A percentile compares a stretch with the other conserved stretches of the same genome.
Evolutionary conservation across 1,140 invertebrate genomes (phyloP).

Genomic region (Arctopsyche grandis): DNA sequence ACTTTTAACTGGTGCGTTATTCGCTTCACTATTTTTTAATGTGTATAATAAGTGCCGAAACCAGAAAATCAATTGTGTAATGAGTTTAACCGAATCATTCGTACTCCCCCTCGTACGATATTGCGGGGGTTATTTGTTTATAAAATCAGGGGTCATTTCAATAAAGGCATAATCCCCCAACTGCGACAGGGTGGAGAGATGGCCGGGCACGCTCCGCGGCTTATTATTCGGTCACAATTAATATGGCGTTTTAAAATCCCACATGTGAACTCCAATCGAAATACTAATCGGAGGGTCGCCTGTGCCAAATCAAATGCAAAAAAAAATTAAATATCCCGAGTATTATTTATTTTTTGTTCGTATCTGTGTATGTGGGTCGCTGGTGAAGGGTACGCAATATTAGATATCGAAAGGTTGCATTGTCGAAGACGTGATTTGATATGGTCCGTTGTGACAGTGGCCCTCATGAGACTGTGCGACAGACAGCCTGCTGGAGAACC

Average conservation of each 20-base stretch:
- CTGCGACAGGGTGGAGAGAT: slow-evolving; percentile 16
- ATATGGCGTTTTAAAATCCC: slow-evolving; percentile 26
- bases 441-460: slow-evolving; percentile 12
- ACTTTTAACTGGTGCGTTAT: slow-evolving; percentile 10
- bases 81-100: slow-evolving; percentile 35
- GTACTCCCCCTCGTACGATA: neutral
- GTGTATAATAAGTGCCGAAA: slow-evolving; percentile 30
- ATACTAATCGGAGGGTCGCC: too few species aligned
- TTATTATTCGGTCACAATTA: slow-evolving; percentile 38
- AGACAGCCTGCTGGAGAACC: slow-evolving; percentile 17
- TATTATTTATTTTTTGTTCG: too few species aligned
- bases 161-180: slow-evolving; percentile 37
- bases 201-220: slow-evolving; percentile 28
- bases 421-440: slow-evolving; percentile 41
- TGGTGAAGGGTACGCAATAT: too few species aligned
- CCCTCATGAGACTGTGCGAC: slow-evolving; percentile 37
- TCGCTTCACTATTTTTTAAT: slow-evolving; percentile 4
- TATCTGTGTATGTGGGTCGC: too few species aligned
- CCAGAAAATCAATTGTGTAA: slow-evolving; percentile 33
- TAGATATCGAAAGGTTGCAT: slow-evolving; percentile 33
- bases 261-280: neutral
- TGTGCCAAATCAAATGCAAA: too few species aligned
- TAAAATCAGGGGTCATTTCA: slow-evolving; percentile 42
- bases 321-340: too few species aligned
- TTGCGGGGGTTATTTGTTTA: slow-evolving; percentile 33